These are phyloP conservation scores for Oxyteleia sp. DNA, from an alignment of 2,888 invertebrate genomes.

Conservation along the genomic window DNA sequence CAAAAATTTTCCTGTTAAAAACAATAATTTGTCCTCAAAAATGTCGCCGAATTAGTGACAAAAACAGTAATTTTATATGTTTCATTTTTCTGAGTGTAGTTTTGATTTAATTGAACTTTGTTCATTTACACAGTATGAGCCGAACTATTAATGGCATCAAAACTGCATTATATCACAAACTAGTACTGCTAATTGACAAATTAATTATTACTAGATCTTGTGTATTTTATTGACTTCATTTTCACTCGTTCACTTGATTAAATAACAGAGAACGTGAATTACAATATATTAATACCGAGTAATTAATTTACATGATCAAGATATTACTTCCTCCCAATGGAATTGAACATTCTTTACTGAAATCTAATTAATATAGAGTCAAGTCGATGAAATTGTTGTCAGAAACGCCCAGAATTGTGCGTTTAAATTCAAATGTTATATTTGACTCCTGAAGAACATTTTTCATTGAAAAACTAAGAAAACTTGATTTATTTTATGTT, in stretches of 20 bases:
- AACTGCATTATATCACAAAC: slow-evolving; percentile 15
- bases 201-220: background rate
- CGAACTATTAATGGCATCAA: slow-evolving; percentile 14
- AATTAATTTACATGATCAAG: slow-evolving; percentile 27
- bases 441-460: no score
- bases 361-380: slow-evolving; percentile 15
- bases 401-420: no score
- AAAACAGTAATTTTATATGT: no score
- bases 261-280: background rate
- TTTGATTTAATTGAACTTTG: slow-evolving; percentile 6
- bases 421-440: no score
- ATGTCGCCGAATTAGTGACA: no score
- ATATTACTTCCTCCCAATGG: slow-evolving; percentile 27
- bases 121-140: background rate
- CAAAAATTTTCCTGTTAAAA: no score
- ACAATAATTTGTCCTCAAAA: no score
- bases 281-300: background rate
- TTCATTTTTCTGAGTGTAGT: no score
- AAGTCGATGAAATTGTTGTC: slow-evolving; percentile 39
- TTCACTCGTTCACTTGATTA: background rate
- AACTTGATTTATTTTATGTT: no score
- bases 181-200: slow-evolving; percentile 1
- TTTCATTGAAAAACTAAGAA: no score
- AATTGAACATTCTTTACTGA: slow-evolving; percentile 21
- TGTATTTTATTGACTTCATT: slow-evolving; percentile 1